Evolutionary conservation across 2,888 invertebrate genomes (phyloP).

Genomic region (Xestobium rufovillosum): DNA sequence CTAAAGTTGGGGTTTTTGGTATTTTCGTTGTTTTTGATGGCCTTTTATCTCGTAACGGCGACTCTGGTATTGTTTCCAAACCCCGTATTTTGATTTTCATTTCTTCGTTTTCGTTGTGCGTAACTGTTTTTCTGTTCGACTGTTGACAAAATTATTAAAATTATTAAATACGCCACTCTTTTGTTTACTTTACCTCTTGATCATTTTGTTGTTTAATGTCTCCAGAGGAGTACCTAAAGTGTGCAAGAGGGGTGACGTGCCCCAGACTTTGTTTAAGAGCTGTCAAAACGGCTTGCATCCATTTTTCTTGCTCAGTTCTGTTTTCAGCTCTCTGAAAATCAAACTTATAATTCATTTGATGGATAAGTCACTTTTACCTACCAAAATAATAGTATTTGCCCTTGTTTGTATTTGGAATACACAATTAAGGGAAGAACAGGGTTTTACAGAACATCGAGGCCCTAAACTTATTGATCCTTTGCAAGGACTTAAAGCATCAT

Average conservation of each 20-base stretch:
- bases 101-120: constrained; percentile 12
- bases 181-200: too few species aligned
- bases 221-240: constrained; percentile 42
- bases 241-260: constrained; percentile 30
- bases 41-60: too few species aligned
- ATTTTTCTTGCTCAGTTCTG: constrained; percentile 44
- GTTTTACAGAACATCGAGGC: constrained; percentile 42
- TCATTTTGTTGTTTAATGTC: too few species aligned
- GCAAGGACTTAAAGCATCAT: constrained; percentile 45
- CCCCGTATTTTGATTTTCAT: neutral
- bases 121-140: too few species aligned
- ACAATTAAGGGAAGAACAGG: constrained; percentile 32
- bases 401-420: constrained; percentile 44
- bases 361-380: constrained; percentile 29
- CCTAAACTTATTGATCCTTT: constrained; percentile 48
- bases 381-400: constrained; percentile 42
- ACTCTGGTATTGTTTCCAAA: too few species aligned
- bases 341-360: too few species aligned
- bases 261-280: constrained; percentile 38
- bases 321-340: constrained; percentile 44
- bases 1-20: too few species aligned
- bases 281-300: constrained; percentile 47
- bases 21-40: too few species aligned
- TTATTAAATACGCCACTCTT: too few species aligned
- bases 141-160: too few species aligned